phyloP scores from a whole-genome alignment of 37 sponge, comb jelly and placozoan species.

The Halisarca cf. caerulea region DNA sequence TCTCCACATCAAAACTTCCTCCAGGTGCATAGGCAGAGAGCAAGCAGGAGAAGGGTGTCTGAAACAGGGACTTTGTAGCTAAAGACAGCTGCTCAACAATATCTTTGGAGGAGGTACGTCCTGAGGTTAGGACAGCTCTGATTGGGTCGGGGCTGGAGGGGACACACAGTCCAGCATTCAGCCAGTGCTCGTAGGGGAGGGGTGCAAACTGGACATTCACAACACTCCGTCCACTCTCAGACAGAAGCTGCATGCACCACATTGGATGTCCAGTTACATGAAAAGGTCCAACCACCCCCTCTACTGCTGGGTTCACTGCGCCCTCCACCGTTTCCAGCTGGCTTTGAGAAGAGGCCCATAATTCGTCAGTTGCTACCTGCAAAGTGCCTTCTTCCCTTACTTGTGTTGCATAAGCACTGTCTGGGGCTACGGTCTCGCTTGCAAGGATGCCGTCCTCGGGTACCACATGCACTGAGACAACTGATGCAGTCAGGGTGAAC shows the following conservation, averaged over 20 bases:
- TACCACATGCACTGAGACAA: not conserved
- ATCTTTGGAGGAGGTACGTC: not conserved
- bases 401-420: not conserved
- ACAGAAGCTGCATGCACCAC: not conserved
- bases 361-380: too few species aligned
- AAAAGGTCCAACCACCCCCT: too few species aligned
- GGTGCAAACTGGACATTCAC: constrained; percentile 2
- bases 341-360: too few species aligned
- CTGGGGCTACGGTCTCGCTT: not conserved
- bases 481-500: not conserved
- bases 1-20: not conserved
- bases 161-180: not conserved
- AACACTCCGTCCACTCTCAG: not conserved
- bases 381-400: not conserved
- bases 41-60: not conserved
- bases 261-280: too few species aligned
- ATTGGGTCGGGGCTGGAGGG: not conserved
- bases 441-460: not conserved
- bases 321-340: too few species aligned
- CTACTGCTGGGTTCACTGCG: too few species aligned
- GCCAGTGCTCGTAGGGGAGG: constrained; percentile 8
- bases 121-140: not conserved
- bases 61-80: not conserved
- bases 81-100: not conserved
- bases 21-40: not conserved